Conservation (phyloP, 1,140 invertebrate genomes). For the Pseudomyrmex dendroicus region DNA sequence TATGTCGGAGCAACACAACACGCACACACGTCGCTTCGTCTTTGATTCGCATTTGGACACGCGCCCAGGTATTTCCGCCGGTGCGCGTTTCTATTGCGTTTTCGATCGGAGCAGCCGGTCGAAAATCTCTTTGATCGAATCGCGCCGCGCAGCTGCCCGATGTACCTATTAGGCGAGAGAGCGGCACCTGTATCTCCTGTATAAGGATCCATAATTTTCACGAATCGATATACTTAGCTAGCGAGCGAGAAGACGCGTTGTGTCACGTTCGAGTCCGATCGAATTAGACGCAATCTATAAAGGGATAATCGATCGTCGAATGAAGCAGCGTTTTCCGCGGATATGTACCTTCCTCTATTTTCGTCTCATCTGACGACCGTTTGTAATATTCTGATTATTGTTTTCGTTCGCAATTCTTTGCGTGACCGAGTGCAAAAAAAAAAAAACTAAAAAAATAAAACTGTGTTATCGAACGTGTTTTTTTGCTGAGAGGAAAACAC, state of each 20-base stretch:
- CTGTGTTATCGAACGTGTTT: too few species aligned
- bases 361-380: too few species aligned
- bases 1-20: background rate
- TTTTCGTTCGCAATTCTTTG: too few species aligned
- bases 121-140: slow-evolving; percentile 30
- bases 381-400: too few species aligned
- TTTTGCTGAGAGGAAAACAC: background rate
- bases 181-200: slow-evolving; percentile 15
- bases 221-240: background rate
- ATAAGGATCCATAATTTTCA: slow-evolving; percentile 13
- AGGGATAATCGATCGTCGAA: too few species aligned
- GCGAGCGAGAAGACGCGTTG: background rate
- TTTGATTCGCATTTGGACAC: slow-evolving; percentile 56
- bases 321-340: too few species aligned
- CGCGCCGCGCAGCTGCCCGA: slow-evolving; percentile 10
- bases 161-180: too few species aligned
- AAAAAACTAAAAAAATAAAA: background rate
- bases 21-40: slow-evolving; percentile 4
- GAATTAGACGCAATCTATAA: background rate
- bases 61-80: slow-evolving; percentile 54
- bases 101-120: slow-evolving; percentile 1
- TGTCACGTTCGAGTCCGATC: background rate
- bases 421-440: too few species aligned
- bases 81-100: slow-evolving; percentile 21
- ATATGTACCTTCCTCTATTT: too few species aligned